These are phyloP conservation scores for Periophthalmodon schlosseri DNA, from an alignment of 2,113 vertebrate species.

Conservation along the genomic window DNA sequence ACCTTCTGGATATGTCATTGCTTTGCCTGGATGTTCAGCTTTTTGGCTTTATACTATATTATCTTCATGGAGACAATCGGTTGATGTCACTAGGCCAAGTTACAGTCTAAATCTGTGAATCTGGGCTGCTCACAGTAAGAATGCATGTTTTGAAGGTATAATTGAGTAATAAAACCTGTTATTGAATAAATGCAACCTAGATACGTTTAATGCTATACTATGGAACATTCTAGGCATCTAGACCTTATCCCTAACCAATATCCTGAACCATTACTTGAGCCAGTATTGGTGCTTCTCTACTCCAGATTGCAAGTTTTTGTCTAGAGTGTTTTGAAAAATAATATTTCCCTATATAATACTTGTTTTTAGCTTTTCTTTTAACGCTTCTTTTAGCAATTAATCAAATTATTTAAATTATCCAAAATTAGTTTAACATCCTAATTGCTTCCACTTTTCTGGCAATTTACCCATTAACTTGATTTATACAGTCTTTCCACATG, in stretches of 20 bases:
- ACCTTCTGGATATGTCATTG: not conserved
- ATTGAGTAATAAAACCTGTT: not conserved
- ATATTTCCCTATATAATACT: not conserved
- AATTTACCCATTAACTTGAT: not conserved
- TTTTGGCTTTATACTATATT: not conserved
- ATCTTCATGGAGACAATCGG: not conserved
- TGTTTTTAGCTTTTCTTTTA: not conserved
- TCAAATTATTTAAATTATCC: not conserved
- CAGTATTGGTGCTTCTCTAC: too few relatives aligned
- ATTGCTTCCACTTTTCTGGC: not conserved
- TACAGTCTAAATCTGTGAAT: too few relatives aligned
- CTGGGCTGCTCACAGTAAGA: too few relatives aligned
- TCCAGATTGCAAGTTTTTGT: too few relatives aligned
- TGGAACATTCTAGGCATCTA: not conserved
- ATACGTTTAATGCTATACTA: not conserved
- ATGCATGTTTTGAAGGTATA: too few relatives aligned
- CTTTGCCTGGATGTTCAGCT: not conserved
- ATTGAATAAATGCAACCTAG: not conserved
- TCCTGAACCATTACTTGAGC: too few relatives aligned
- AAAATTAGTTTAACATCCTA: not conserved
- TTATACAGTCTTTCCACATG: slow-evolving; percentile 2
- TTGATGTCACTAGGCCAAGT: too few relatives aligned
- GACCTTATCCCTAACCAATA: too few relatives aligned
- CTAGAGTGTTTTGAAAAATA: too few relatives aligned
- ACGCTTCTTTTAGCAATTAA: not conserved